phyloP scores from a whole-genome alignment of 2,113 vertebrate species.

The Sylvilagus bachmani region DNA sequence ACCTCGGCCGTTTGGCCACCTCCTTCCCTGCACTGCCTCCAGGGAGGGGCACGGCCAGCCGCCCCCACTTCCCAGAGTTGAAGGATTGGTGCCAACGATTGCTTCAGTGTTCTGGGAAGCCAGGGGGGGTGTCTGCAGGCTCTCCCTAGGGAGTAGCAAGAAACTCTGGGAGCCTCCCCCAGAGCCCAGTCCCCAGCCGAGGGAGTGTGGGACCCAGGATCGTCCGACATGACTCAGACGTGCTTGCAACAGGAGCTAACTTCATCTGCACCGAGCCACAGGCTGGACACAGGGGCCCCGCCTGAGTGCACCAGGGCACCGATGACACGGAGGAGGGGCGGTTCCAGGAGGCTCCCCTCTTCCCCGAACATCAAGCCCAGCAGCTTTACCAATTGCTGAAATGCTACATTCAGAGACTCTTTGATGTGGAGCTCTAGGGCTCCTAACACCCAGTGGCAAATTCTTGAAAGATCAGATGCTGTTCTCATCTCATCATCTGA shows the following conservation, averaged over 20 bases:
- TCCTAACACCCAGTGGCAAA: background rate
- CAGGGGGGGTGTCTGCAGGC: background rate
- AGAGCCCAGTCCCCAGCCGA: background rate
- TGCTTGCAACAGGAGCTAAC: background rate
- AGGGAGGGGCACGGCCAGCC: background rate
- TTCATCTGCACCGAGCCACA: background rate
- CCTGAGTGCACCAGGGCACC: background rate
- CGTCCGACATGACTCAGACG: background rate
- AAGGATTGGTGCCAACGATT: accelerated
- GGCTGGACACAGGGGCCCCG: background rate
- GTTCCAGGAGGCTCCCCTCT: background rate
- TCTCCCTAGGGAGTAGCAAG: background rate
- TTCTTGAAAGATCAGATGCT: background rate
- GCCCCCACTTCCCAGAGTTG: background rate
- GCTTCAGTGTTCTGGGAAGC: background rate
- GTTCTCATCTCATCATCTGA: too few species aligned
- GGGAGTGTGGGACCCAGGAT: background rate
- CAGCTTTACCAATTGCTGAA: background rate
- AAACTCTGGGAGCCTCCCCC: background rate
- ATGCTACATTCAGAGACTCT: background rate
- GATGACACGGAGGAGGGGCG: too few species aligned
- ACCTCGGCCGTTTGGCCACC: accelerated
- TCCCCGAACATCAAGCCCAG: background rate
- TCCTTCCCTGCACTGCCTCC: accelerated
- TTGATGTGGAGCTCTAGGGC: background rate